A percentile compares a stretch with the other conserved stretches of the same genome.
Evolutionary conservation across 2,888 invertebrate genomes (phyloP).

Genomic region (Cartodere bifasciata): DNA sequence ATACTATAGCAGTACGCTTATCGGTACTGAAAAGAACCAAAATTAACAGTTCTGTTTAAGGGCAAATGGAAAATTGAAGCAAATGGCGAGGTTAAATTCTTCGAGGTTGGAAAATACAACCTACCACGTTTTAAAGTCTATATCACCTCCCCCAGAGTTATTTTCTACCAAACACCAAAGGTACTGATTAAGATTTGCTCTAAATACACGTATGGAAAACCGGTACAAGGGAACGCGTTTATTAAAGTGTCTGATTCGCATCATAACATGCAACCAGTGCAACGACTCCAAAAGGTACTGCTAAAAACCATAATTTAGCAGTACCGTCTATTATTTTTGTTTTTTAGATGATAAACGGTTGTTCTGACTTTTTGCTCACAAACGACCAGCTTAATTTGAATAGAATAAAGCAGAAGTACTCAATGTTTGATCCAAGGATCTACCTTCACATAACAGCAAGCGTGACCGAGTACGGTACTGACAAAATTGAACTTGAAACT

Average conservation of each 20-base stretch:
- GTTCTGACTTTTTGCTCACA: slow-evolving; percentile 24
- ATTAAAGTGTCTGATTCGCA: slow-evolving; percentile 29
- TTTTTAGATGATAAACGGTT: slow-evolving; percentile 28
- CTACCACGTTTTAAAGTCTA: slow-evolving; percentile 47
- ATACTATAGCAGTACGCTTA: slow-evolving; percentile 23
- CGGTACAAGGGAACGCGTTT: slow-evolving; percentile 42
- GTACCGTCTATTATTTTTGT: slow-evolving; percentile 6
- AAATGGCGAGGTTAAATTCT: slow-evolving; percentile 31
- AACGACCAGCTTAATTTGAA: slow-evolving; percentile 19
- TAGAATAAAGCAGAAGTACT: slow-evolving; percentile 15
- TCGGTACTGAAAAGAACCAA: slow-evolving; percentile 1
- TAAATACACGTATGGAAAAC: slow-evolving; percentile 48
- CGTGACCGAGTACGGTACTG: slow-evolving; percentile 48
- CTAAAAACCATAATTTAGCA: slow-evolving; percentile 2
- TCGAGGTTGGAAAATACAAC: slow-evolving; percentile 43
- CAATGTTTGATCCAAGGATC: slow-evolving; percentile 19
- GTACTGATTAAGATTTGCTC: slow-evolving; percentile 42
- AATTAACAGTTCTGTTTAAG: slow-evolving; percentile 22
- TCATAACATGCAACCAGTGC: slow-evolving; percentile 19
- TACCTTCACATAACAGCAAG: slow-evolving; percentile 32
- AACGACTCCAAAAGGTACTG: slow-evolving; percentile 24
- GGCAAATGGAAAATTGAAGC: slow-evolving; percentile 42
- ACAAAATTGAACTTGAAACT: slow-evolving; percentile 47
- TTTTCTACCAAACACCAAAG: slow-evolving; percentile 35
- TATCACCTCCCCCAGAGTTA: slow-evolving; percentile 38